phyloP scores from a whole-genome alignment of 2,888 invertebrate genomes.

The Tipula confusa region DNA sequence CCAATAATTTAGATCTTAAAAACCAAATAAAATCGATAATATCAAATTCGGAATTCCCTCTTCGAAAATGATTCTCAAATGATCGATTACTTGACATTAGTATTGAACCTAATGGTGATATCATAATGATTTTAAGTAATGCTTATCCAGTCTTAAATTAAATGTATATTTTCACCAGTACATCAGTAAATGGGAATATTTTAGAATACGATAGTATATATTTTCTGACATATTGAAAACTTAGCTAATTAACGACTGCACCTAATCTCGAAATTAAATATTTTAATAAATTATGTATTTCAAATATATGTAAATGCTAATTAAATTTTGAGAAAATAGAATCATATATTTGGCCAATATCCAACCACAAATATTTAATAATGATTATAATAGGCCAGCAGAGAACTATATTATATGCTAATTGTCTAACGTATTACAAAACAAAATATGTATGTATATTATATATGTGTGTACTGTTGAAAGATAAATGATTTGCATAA shows the following conservation, averaged over 20 bases:
- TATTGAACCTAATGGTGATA: too few species aligned
- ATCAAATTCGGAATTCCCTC: too few species aligned
- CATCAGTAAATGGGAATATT: neutral
- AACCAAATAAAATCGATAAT: too few species aligned
- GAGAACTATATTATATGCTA: neutral
- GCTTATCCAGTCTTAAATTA: too few species aligned
- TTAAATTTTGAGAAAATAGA: neutral
- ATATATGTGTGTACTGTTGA: neutral
- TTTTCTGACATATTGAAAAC: neutral
- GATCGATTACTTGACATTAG: too few species aligned
- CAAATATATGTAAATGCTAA: neutral
- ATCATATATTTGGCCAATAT: neutral
- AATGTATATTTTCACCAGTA: too few species aligned
- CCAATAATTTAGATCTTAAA: too few species aligned
- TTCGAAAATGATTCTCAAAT: too few species aligned
- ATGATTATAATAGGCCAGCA: neutral
- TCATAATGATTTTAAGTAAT: too few species aligned
- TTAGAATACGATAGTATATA: neutral
- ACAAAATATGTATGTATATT: neutral
- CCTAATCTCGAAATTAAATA: neutral
- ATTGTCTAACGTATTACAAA: neutral
- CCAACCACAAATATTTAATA: neutral
- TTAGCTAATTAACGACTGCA: neutral
- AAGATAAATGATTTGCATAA: neutral
- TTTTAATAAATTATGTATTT: neutral